Base-by-base conservation (phyloP, 1,140 invertebrate species). In the Melitaea cinxia region DNA sequence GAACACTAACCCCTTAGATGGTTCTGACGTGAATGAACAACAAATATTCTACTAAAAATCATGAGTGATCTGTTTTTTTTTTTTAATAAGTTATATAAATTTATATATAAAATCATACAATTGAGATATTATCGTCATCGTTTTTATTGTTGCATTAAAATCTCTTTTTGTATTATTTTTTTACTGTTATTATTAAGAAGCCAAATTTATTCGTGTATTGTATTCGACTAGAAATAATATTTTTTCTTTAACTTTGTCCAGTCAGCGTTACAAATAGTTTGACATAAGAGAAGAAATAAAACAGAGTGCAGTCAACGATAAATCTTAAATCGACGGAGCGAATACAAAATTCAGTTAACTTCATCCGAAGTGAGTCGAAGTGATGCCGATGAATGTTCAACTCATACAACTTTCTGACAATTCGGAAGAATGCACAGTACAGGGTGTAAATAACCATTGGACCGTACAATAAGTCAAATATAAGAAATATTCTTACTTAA, bases 1-100 rank as follows among this genome's bases (percentile, higher is more conserved):
- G 82, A 87, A 81, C 83, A 82, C 78, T 85, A 82, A 84, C 81
- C 79, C 83, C 82, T 85, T 76, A 75, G 78, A 84, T 83, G 75
- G 78, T 85, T 85, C 67, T 83, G 83, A 85, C 80, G 75, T 21
- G 56, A 58, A 58, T 58, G 56, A 58, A 58, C 39, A 58, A 47
- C 39, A 74, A 58, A 58, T 19, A 33, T 58, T 58, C 37, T 28
- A 14, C 23, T 57, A 26, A 45, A 57, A 57, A 57, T 24, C 37
- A 42, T 42, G 37, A 42, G 37, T 17, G 15, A 42, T n/a, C 35
- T 37, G 12, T 37, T 14, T 37, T 37, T 14, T 35, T 14, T 2
- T 26, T 26, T 26, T 6, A 26, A 26, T 26, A 33, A 33, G 30
- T 4, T 2, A 4, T 33, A 33, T 4, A 26, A 26, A n/a, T n/a